Evolutionary conservation across 2,888 invertebrate genomes (phyloP).

Genomic region (Hecatera dysodea): DNA sequence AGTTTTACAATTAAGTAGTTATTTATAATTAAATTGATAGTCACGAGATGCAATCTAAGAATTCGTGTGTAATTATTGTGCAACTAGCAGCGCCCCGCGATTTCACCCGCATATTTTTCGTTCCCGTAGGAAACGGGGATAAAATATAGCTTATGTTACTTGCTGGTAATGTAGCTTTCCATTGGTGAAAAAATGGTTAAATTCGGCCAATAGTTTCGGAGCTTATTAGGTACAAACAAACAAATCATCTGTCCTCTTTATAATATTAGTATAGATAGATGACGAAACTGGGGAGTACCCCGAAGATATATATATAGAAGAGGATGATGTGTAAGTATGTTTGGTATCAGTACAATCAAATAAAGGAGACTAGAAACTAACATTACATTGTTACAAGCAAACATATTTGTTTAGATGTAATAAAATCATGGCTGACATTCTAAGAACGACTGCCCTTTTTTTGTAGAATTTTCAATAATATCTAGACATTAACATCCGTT

Average conservation of each 20-base stretch:
- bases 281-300: neutral
- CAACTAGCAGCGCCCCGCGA: no score
- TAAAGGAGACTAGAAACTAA: neutral
- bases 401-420: neutral
- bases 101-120: no score
- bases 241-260: no score
- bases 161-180: no score
- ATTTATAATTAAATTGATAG: neutral
- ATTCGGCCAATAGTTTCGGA: no score
- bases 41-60: neutral
- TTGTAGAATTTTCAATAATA: constrained; percentile 4
- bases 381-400: neutral
- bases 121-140: no score
- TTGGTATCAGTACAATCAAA: neutral
- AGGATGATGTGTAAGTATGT: no score
- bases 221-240: no score
- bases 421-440: constrained; percentile 1
- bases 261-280: no score
- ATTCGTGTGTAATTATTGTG: neutral
- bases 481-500: constrained; percentile 32
- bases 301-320: neutral
- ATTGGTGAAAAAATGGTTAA: no score
- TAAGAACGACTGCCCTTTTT: constrained; percentile 17
- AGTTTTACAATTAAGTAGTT: neutral
- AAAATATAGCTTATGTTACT: no score